A percentile compares a stretch with the other conserved stretches of the same genome.
phyloP scores from a whole-genome alignment of 2,113 vertebrate species.

The Phrynosoma blainvillii region DNA sequence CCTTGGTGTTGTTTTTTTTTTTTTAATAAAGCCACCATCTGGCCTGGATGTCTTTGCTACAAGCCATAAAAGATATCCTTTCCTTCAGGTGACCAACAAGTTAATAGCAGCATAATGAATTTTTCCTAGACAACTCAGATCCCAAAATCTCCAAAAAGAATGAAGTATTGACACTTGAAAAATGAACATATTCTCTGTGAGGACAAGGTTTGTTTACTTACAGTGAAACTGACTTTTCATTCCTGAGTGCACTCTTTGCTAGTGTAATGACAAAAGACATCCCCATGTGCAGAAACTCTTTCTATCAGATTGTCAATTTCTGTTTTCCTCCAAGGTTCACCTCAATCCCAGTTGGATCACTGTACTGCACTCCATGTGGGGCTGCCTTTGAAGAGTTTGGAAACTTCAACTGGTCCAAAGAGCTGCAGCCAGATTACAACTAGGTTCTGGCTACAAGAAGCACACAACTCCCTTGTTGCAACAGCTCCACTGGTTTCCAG shows the following conservation, averaged over 20 bases:
- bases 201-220: neutral
- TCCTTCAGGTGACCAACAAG: conserved; percentile 4
- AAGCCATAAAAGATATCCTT: neutral
- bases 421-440: too few species aligned
- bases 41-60: neutral
- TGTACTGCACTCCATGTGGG: too few species aligned
- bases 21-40: neutral
- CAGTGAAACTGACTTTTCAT: neutral
- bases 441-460: too few species aligned
- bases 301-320: neutral
- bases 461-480: too few species aligned
- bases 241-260: neutral
- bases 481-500: too few species aligned
- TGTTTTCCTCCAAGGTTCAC: neutral
- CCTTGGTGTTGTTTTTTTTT: neutral
- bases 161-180: neutral
- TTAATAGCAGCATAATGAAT: conserved; percentile 22
- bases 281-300: neutral
- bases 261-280: neutral
- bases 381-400: neutral
- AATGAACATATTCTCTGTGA: neutral
- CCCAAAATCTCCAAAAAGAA: neutral
- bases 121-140: neutral
- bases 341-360: neutral
- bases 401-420: too few species aligned